Conservation (phyloP, 2,113 vertebrate genomes). For the Engystomops pustulosus region DNA sequence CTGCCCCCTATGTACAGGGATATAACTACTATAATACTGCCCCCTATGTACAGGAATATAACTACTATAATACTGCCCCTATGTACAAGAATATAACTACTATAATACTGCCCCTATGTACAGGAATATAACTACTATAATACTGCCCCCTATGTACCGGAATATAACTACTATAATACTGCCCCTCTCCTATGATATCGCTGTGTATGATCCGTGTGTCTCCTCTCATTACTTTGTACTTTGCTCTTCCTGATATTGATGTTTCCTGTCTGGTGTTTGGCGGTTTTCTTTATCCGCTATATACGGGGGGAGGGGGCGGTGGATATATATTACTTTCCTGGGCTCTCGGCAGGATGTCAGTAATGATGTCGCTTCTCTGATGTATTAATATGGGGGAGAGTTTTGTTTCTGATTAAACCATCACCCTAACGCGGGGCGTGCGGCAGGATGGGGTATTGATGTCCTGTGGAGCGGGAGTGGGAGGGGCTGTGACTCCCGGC, state of each 20-base stretch:
- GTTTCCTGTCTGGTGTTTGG: background rate
- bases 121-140: background rate
- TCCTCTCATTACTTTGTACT: too few species aligned
- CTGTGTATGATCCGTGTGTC: too few species aligned
- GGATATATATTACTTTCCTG: background rate
- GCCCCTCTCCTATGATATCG: background rate
- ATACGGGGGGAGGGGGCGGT: background rate
- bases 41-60: background rate
- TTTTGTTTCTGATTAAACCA: constrained; percentile 18
- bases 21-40: constrained; percentile 19
- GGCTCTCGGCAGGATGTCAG: background rate
- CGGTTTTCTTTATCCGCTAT: background rate
- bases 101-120: background rate
- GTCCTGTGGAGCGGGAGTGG: background rate
- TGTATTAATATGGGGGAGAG: constrained; percentile 14
- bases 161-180: constrained; percentile 24
- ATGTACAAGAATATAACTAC: constrained; percentile 14
- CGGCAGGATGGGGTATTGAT: background rate
- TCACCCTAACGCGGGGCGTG: background rate
- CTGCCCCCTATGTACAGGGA: constrained; percentile 2
- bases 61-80: constrained; percentile 7
- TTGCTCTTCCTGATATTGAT: background rate
- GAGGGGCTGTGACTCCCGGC: background rate
- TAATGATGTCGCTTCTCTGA: background rate
- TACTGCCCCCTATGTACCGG: constrained; percentile 5